Conservation (phyloP, 1,140 invertebrate genomes). For the Cydia amplana region DNA sequence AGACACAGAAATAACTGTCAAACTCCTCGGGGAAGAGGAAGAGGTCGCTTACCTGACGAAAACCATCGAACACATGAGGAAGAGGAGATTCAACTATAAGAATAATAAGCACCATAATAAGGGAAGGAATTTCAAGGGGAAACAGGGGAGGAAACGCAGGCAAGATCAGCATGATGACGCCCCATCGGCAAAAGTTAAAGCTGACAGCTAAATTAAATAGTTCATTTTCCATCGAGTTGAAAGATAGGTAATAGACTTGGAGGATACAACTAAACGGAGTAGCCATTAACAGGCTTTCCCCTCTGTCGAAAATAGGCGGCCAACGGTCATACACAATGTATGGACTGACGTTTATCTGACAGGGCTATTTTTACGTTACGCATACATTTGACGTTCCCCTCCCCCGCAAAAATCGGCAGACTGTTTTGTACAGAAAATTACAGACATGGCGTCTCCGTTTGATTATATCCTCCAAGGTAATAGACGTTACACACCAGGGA, state of each 20-base stretch:
- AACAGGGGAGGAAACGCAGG: conserved; percentile 56
- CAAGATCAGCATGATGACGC: conserved; percentile 56
- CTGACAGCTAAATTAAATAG: conserved; percentile 47
- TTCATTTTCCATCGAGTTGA: neutral
- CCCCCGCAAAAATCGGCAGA: too few species aligned
- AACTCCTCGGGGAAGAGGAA: conserved; percentile 84
- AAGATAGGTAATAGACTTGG: neutral
- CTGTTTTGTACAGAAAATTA: too few species aligned
- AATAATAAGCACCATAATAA: conserved; percentile 70
- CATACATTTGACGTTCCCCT: too few species aligned
- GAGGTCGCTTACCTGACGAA: conserved; percentile 84
- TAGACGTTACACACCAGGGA: too few species aligned
- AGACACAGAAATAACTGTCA: conserved; percentile 81
- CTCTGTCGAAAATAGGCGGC: too few species aligned
- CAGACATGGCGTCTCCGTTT: too few species aligned
- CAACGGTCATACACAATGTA: too few species aligned
- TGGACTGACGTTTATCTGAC: too few species aligned
- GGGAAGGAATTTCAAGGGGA: conserved; percentile 56
- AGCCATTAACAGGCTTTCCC: too few species aligned
- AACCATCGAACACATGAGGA: conserved; percentile 82
- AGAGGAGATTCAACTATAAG: conserved; percentile 74
- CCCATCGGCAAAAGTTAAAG: conserved; percentile 57
- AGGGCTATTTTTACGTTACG: too few species aligned
- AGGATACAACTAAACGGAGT: too few species aligned
- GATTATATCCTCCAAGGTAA: too few species aligned